These are phyloP conservation scores for Podarcis muralis DNA, from an alignment of 2,113 vertebrate species.

Conservation along the genomic window DNA sequence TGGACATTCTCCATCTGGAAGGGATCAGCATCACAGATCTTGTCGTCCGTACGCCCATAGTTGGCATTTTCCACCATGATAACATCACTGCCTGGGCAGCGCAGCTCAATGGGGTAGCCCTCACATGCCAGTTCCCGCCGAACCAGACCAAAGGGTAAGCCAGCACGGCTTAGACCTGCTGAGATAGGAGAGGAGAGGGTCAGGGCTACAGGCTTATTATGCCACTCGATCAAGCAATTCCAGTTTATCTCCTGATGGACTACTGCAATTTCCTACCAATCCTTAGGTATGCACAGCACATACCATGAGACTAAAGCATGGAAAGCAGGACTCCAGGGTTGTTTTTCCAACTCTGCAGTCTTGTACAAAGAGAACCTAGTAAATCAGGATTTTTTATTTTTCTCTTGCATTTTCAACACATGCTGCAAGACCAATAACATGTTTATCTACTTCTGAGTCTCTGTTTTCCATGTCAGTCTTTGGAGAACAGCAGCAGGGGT, in stretches of 20 bases:
- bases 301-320: neutral
- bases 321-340: neutral
- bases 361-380: neutral
- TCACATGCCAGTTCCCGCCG: conserved; percentile 91
- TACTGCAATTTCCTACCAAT: neutral
- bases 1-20: conserved; percentile 97
- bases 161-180: conserved; percentile 87
- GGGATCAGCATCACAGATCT: conserved; percentile 93
- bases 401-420: neutral
- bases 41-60: conserved; percentile 93
- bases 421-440: neutral
- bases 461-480: neutral
- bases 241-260: neutral
- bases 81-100: conserved; percentile 92
- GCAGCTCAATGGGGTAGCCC: conserved; percentile 93
- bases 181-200: neutral
- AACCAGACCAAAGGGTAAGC: conserved; percentile 92
- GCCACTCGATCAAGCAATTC: neutral
- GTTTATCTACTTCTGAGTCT: neutral
- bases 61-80: conserved; percentile 95
- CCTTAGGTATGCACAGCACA: conserved; percentile 10
- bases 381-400: neutral
- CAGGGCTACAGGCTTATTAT: neutral
- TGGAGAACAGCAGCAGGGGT: neutral
- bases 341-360: neutral